Base-by-base conservation (phyloP, 2,888 invertebrate species). In the Oxyteleia sp. region DNA sequence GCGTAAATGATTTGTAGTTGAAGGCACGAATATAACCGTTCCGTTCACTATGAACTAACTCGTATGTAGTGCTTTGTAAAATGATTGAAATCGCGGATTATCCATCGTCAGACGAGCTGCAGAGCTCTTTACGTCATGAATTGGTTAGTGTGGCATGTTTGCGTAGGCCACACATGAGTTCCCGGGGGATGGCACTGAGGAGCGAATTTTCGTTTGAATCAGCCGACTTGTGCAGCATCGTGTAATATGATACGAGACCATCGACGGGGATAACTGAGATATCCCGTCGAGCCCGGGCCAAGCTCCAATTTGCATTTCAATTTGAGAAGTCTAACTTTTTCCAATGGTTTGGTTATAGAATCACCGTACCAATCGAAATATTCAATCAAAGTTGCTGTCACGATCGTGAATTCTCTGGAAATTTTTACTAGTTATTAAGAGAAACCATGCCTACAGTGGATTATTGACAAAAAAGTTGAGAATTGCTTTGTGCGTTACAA, bases 271-370 rank as follows among this genome's bases (percentile, higher is more conserved):
- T 78, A 74, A 71, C 76, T 82, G 87, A 87, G 87, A 88, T 88
- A 88, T 87, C 86, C 84, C 79, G 41, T 11, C 53, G 59, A 51
- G 43, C 80, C 49, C 85, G 80, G 84, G 80, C 72, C 83, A 76
- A 78, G 85, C 51, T 72, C 71, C 85, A 83, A 89, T 89, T 89
- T 89, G 87, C 89, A 89, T 89, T 89, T 89, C 89, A 87, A 89
- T 89, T 86, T 87, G 72, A 72, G 71, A 74, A 81, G 74, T 71
- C 51, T 72, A 81, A 81, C 74, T 81, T 81, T 81, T 81, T 81
- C 68, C 80, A 81, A 81, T 81, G 80, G 80, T 74, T 81, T 74
- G 61, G 64, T 81, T 74, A 81, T 81, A 81, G 49, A 81, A 81
- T 74, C 80, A 81, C 59, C 74, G 59, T 49, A 68, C 64, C 72